phyloP scores from a whole-genome alignment of 2,797 vertebrate genomes.

The Gallinago solitaria region DNA sequence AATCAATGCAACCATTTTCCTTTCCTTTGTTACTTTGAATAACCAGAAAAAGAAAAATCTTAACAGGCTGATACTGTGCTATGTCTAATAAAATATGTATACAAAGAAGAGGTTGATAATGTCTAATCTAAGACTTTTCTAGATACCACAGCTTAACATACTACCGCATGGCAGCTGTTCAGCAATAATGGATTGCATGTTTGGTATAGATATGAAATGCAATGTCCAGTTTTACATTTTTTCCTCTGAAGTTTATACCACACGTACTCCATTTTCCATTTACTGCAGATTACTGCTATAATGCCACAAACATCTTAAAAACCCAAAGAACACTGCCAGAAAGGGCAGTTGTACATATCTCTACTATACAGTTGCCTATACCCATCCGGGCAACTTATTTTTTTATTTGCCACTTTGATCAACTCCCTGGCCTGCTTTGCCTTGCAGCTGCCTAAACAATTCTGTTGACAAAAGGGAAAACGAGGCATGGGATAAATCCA shows the following conservation, averaged over 20 bases:
- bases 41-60: neutral
- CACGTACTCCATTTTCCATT: neutral
- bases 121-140: neutral
- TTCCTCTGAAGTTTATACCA: neutral
- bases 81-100: neutral
- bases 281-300: neutral
- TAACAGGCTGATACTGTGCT: neutral
- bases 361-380: neutral
- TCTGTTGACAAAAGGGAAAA: neutral
- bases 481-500: neutral
- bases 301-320: neutral
- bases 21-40: neutral
- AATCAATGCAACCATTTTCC: neutral
- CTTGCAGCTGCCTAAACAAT: neutral
- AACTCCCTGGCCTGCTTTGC: neutral
- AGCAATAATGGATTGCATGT: neutral
- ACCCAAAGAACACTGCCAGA: neutral
- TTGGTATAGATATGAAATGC: neutral
- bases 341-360: neutral
- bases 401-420: neutral
- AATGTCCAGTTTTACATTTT: neutral
- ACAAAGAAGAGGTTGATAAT: neutral
- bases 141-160: neutral
- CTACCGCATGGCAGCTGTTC: neutral
- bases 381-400: neutral